phyloP scores from a whole-genome alignment of 2,797 vertebrate species.

The Anableps anableps region DNA sequence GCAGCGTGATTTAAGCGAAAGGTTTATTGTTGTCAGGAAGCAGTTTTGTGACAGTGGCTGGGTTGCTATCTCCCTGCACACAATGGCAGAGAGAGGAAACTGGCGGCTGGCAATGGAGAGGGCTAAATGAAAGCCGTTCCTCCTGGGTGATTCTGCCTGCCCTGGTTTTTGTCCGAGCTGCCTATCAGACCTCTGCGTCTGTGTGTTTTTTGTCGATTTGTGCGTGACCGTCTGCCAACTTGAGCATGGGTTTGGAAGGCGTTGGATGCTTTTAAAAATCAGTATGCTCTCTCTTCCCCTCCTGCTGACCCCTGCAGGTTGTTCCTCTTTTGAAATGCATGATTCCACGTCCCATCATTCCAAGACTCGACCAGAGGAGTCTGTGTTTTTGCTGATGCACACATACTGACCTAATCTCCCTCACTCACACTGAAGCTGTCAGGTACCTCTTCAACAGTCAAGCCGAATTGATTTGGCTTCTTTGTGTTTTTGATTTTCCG shows the following conservation, averaged over 20 bases:
- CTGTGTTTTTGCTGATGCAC: conserved; percentile 28
- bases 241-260: conserved; percentile 32
- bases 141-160: conserved; percentile 61
- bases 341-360: conserved; percentile 27
- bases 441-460: conserved; percentile 27
- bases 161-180: conserved; percentile 61
- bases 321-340: conserved; percentile 48
- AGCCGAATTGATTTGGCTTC: conserved; percentile 9
- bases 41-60: conserved; percentile 33
- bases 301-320: conserved; percentile 33
- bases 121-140: conserved; percentile 74
- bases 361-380: conserved; percentile 32
- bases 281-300: conserved; percentile 9
- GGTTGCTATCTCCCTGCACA: conserved; percentile 52
- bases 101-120: conserved; percentile 43
- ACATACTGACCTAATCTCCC: conserved; percentile 34
- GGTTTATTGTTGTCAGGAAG: conserved; percentile 57
- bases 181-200: conserved; percentile 53
- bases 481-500: conserved; percentile 49
- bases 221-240: conserved; percentile 41
- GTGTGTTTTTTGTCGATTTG: conserved; percentile 6
- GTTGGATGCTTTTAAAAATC: conserved; percentile 18
- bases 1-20: conserved; percentile 27
- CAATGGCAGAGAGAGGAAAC: conserved; percentile 54
- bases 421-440: conserved; percentile 32